Evolutionary conservation across 2,888 invertebrate species (phyloP).

Genomic region (Lithodes maja): DNA sequence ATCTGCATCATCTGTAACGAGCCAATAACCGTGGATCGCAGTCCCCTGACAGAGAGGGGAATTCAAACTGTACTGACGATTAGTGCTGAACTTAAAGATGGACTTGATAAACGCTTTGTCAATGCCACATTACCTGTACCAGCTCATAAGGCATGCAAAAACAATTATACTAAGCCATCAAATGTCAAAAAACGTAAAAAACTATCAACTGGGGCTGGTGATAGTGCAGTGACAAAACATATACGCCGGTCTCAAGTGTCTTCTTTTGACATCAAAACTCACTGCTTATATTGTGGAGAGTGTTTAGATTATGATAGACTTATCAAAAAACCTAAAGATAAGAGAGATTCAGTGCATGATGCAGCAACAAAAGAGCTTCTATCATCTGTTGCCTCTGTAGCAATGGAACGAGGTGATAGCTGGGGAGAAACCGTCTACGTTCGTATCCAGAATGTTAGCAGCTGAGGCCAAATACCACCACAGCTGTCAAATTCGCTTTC

Average conservation of each 20-base stretch:
- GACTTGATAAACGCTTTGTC: background rate
- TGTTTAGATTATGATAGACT: background rate
- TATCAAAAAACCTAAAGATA: background rate
- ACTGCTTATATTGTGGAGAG: slow-evolving; percentile 2
- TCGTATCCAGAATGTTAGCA: background rate
- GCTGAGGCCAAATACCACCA: slow-evolving; percentile 14
- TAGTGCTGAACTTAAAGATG: slow-evolving; percentile 7
- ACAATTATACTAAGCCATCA: background rate
- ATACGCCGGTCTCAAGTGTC: background rate
- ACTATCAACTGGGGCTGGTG: background rate
- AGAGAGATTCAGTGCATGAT: background rate
- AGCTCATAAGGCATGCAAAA: background rate
- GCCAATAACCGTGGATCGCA: slow-evolving; percentile 2
- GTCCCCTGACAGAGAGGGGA: background rate
- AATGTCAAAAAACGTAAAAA: background rate
- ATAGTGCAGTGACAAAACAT: background rate
- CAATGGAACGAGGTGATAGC: background rate
- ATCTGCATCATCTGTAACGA: background rate
- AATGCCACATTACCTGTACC: slow-evolving; percentile 1
- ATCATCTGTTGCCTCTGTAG: background rate
- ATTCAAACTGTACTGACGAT: background rate
- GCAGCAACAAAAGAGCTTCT: slow-evolving; percentile 11
- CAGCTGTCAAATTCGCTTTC: slow-evolving; percentile 7
- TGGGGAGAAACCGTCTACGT: background rate
- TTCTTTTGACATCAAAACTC: background rate